These are phyloP conservation scores for Oryzias javanicus DNA, from an alignment of 2,113 vertebrate genomes.

Conservation along the genomic window DNA sequence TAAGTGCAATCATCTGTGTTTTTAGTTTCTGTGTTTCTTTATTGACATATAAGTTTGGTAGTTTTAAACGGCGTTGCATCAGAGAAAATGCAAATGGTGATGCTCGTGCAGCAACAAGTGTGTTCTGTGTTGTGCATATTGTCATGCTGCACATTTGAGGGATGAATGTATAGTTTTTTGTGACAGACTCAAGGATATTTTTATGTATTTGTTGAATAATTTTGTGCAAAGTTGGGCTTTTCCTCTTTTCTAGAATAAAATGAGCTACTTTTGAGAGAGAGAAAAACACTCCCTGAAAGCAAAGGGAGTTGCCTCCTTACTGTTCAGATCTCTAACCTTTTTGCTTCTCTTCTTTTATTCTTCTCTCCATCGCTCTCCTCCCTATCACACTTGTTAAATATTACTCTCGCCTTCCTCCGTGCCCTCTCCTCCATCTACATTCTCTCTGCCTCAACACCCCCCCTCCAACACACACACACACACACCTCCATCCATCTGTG, in stretches of 20 bases:
- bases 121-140: conserved; percentile 23
- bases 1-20: conserved; percentile 3
- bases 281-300: conserved; percentile 23
- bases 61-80: conserved; percentile 13
- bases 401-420: conserved; percentile 39
- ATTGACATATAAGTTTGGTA: conserved; percentile 47
- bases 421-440: conserved; percentile 54
- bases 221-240: conserved; percentile 36
- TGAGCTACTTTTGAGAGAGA: conserved; percentile 19
- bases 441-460: conserved; percentile 58
- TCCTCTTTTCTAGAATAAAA: conserved; percentile 1
- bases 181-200: background rate
- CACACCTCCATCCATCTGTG: conserved; percentile 35
- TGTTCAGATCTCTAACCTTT: conserved; percentile 55
- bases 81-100: conserved; percentile 13
- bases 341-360: conserved; percentile 50
- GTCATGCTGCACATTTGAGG: conserved; percentile 30
- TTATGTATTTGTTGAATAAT: conserved; percentile 4
- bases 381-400: conserved; percentile 41
- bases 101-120: conserved; percentile 31
- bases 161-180: conserved; percentile 5
- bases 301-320: conserved; percentile 29
- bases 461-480: conserved; percentile 37
- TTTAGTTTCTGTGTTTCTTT: conserved; percentile 13
- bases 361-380: conserved; percentile 41